Evolutionary conservation across 64 coral and sea anemone genomes (phyloP).

Genomic region (Dendronephthya gigantea): DNA sequence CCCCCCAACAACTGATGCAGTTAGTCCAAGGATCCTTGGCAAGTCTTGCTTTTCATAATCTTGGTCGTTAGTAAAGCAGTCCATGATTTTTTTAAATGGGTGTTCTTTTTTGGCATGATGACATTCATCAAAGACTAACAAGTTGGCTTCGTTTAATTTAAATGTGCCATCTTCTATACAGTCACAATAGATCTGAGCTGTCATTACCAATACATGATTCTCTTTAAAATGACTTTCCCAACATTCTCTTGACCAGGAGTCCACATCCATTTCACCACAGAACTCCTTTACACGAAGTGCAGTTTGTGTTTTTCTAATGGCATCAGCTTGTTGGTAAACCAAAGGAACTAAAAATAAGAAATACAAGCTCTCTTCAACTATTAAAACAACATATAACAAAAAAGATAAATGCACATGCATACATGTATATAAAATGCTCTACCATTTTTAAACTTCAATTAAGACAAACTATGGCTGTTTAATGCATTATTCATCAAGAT

Average conservation of each 20-base stretch:
- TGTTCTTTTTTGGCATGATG: slow-evolving; percentile 83
- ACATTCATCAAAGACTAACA: slow-evolving; percentile 90
- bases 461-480: background rate
- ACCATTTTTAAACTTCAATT: no score
- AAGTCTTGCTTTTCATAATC: background rate
- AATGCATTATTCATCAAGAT: no score
- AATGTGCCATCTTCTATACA: slow-evolving; percentile 44
- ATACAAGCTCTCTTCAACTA: background rate
- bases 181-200: slow-evolving; percentile 73
- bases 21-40: slow-evolving; percentile 64
- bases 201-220: slow-evolving; percentile 85
- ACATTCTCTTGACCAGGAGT: slow-evolving; percentile 49
- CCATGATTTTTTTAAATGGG: slow-evolving; percentile 67
- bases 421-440: no score
- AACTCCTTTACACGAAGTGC: slow-evolving; percentile 51
- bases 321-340: slow-evolving; percentile 69
- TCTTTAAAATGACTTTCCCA: slow-evolving; percentile 58
- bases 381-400: no score
- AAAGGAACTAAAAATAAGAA: slow-evolving; percentile 51
- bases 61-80: slow-evolving; percentile 37
- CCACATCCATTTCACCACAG: slow-evolving; percentile 78
- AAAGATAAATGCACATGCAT: no score
- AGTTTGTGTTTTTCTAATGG: slow-evolving; percentile 58
- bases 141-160: slow-evolving; percentile 51
- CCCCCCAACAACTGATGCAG: slow-evolving; percentile 64